Evolutionary conservation across 2,797 vertebrate species (phyloP), one percentile per base, ranked within the genome.

Genomic region (Parambassis ranga): DNA sequence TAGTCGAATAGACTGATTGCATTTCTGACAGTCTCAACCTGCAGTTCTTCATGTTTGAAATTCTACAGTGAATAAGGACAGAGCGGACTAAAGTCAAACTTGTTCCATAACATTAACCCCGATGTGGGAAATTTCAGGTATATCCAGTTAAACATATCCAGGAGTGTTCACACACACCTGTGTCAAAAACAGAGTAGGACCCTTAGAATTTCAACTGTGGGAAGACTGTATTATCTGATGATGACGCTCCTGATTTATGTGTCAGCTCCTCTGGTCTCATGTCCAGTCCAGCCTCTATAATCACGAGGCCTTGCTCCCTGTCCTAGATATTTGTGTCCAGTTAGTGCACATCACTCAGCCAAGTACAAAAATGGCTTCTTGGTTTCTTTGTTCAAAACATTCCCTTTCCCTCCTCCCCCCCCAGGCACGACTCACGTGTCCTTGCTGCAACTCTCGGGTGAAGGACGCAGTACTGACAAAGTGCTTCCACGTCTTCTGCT

Each of bases 401-500:
- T 44, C 9, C 38, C 32, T 2, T 33, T 14, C n/a, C 4, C 32
- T 32, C 22, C 0, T 0, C 15, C 33, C 6, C 61, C 5, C 7
- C 10, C 79, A 99, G 97, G 95, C 96, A 2, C 94, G 95, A 1
- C 89, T 99, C 77, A 98, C 96, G 0, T 99, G 97, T 79, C 97
- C 96, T 0, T 99, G 97, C 93, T 99, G 97, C 76, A 99, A 99
- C 86, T 96, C 96, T 36, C 95, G 95, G 24, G 96, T 98, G 68
- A 98, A 99, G 91, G 97, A 99, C 0, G 96, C 96, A 0, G 96
- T 99, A 0, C 93, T 99, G 63, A 99, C 97, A 3, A 99, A 99
- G 87, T 99, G 97, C 86, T 99, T 98, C 81, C 97, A 99, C 0
- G 96, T 98, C 33, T 99, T 99, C 92, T 99, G 97, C 89, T 99